Percentiles rank a stretch among this genome's conserved stretches.
phyloP scores from a whole-genome alignment of 1,140 invertebrate genomes.

The Rhyzopertha dominica region DNA sequence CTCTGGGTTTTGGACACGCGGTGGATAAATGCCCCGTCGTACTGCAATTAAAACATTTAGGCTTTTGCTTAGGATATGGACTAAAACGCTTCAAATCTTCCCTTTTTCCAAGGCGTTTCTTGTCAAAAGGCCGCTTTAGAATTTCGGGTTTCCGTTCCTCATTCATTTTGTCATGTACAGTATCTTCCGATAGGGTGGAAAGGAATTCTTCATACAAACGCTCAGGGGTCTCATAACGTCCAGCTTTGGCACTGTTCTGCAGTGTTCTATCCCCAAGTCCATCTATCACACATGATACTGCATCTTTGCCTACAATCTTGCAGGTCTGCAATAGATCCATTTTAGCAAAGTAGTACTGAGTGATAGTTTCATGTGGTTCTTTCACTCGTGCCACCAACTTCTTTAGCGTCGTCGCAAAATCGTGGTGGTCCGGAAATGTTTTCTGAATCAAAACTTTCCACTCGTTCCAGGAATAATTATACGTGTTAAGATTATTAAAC shows the following conservation, averaged over 20 bases:
- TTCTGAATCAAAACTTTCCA: conserved; percentile 28
- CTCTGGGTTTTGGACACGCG: too few species aligned
- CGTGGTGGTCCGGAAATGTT: conserved; percentile 29
- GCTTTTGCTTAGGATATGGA: too few species aligned
- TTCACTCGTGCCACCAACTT: conserved; percentile 23
- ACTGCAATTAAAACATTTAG: too few species aligned
- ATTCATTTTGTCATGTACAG: conserved; percentile 12
- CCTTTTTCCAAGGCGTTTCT: too few species aligned
- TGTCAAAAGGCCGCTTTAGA: too few species aligned
- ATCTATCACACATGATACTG: conserved; percentile 32
- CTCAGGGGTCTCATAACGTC: conserved; percentile 27
- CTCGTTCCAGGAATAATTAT: conserved; percentile 33
- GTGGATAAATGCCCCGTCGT: too few species aligned
- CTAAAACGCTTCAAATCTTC: too few species aligned
- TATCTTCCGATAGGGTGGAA: conserved; percentile 20
- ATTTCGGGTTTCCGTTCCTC: too few species aligned
- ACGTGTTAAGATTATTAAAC: conserved; percentile 26
- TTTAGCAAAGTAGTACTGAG: conserved; percentile 30
- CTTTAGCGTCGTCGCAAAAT: conserved; percentile 26
- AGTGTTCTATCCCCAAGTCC: conserved; percentile 28
- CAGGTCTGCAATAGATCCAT: conserved; percentile 30
- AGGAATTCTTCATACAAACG: conserved; percentile 27
- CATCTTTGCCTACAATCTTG: conserved; percentile 29
- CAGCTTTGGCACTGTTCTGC: conserved; percentile 23
- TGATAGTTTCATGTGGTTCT: conserved; percentile 24